Evolutionary conservation across 2,113 vertebrate species (phyloP), one percentile per base, ranked within the genome.

Genomic region (Anolis sagrei): DNA sequence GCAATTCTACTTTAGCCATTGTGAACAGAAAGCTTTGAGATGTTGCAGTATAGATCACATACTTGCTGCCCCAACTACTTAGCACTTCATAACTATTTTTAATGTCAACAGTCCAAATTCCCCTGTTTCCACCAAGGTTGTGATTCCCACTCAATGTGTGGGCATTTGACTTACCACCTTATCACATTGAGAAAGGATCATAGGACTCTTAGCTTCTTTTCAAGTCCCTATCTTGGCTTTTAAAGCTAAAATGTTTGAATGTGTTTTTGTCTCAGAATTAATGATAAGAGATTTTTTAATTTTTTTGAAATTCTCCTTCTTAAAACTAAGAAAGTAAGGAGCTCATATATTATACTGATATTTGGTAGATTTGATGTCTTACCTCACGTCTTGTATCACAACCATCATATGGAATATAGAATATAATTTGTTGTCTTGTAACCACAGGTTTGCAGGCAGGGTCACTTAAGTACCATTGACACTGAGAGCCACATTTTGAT

Each of bases 371-470:
- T 36, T 64, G 36, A 64, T 36, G 74, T 61, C 84, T 81, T 80
- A 86, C 84, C 23, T 3, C 0, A 91, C 86, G 95, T 39, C 61
- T 44, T 77, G 96, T 98, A 19, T 98, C 97, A 89, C 98, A 98
- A 54, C 82, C 86, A 81, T 91, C 78, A 36, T 97, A 86, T 3
- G 96, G 95, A 84, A 98, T 96, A 48, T 87, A 95, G 89, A 98
- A 98, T 34, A 95, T 91, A 86, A 97, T 90, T 1, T 97, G 76
- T 4, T 93, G 90, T 0, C 36, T 51, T 81, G 92, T 44, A 83
- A 90, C 1, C 2, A 36, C 54, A 0, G 98, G 96, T 72, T 86
- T 92, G 92, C 98, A 98, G 7, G 93, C 27, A 29, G 89, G 86
- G 91, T 98, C 96, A 1, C 94, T 96, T 79, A 98, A 79, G 73